Base-by-base conservation (phyloP, 2,888 invertebrate genomes). In the Chamaedrilus cognettii region DNA sequence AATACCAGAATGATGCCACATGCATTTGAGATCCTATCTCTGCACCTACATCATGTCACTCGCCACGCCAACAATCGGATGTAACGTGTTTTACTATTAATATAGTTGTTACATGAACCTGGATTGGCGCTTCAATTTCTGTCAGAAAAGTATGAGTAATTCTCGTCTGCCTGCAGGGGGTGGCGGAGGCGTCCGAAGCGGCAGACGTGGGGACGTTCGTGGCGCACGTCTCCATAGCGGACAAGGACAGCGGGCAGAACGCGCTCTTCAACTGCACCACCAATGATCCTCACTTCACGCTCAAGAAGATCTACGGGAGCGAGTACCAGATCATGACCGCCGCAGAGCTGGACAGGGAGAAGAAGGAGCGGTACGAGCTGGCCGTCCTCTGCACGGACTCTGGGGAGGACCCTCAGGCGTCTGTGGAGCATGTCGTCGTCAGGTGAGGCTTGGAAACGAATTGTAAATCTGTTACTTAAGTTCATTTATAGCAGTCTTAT, bases 181-280 rank as follows among this genome's bases (percentile, higher is more conserved):
- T 52, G 11, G 55, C 55, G 7, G 55, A 52, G 26, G 55, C 60
- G 1, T 34, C 57, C 23, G 61, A 33, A 0, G 23, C 42, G 28
- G 72, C 70, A 0, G 69, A 69, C 35, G 64, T 72, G n/a, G 68
- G 65, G 33, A 66, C 68, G 0, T 68, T 68, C 60, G 63, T 69
- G 11, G 69, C 69, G 5, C 69, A 67, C 49, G 56, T 69, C 30
- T 57, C 59, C n/a, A 64, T 72, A 15, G 62, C 55, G 2, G 72
- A 72, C 58, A 30, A 32, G 2, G 72, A 72, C 56, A 64, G 61
- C 28, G 72, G 72, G 7, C 42, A 23, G 3, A 70, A 70, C 59
- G 72, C 60, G 3, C 31, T 33, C 32, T 50, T 61, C 33, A 50
- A 60, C 50, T 65, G 65, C 28, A 28, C 50, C 4, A 26, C 61